Conservation (phyloP, 2,113 vertebrate genomes). For the Ochotona princeps region DNA sequence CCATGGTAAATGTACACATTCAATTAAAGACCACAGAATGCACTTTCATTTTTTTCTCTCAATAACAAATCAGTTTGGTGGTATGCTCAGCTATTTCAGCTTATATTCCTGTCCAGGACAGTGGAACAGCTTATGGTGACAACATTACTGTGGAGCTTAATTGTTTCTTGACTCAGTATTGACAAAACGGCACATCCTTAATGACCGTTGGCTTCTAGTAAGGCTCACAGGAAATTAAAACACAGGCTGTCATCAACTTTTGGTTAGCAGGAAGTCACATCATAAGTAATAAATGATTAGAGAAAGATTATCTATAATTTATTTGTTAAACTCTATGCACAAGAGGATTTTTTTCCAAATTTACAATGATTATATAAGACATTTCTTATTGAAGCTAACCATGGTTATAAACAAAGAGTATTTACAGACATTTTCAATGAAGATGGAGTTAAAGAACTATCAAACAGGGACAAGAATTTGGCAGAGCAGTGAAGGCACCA, state of each 20-base stretch:
- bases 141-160: constrained; percentile 83
- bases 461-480: not conserved
- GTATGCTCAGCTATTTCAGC: constrained; percentile 12
- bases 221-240: constrained; percentile 85
- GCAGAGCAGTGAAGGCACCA: too few relatives aligned
- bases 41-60: constrained; percentile 18
- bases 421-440: not conserved
- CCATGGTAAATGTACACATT: not conserved
- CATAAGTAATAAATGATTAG: constrained; percentile 73
- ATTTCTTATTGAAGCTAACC: constrained; percentile 15
- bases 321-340: constrained; percentile 75
- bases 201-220: constrained; percentile 78
- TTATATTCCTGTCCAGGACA: constrained; percentile 51
- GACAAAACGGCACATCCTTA: constrained; percentile 81
- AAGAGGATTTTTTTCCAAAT: constrained; percentile 62
- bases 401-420: not conserved
- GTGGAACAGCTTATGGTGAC: constrained; percentile 62
- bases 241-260: constrained; percentile 67
- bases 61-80: not conserved
- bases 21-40: not conserved
- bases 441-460: constrained; percentile 13
- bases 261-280: constrained; percentile 71
- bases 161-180: constrained; percentile 86
- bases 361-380: constrained; percentile 64
- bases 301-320: constrained; percentile 80